Base-by-base conservation (phyloP, 2,888 invertebrate species). In the Sclerodermus sp. region DNA sequence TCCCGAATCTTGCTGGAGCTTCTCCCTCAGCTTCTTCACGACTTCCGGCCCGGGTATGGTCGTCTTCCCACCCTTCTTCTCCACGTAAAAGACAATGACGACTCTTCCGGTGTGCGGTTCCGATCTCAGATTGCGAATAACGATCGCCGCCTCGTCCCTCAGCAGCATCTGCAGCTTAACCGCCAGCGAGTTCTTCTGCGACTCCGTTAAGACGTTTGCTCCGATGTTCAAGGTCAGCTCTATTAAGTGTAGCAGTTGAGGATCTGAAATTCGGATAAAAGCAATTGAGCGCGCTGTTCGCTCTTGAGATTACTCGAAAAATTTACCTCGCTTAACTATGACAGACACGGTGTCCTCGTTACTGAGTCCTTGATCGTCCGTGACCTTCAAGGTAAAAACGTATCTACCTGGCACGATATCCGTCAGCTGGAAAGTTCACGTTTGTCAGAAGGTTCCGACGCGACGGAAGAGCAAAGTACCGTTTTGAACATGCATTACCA, bases 371-470 rank as follows among this genome's bases (percentile, higher is more conserved):
- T 96, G 94, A 60, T 91, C 91, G 76, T 96, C 96, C 36, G 84
- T 88, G 1, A 96, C 95, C n/a, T 89, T 90, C 49, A 96, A 80
- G 68, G 88, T 89, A 72, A 95, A 96, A 1, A 93, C 86, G 74
- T 96, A 96, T 58, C 89, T 85, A 0, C 96, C 96, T 2, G 90
- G 86, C 42, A 92, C 89, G 46, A 95, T 83, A 75, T 93, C 89
- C n/a, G 90, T 87, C 30, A 93, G 77, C 89, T 89, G 70, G 13
- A 75, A 62, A n/a, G n/a, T n/a, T n/a, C n/a, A n/a, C n/a, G n/a
- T n/a, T n/a, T n/a, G n/a, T n/a, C n/a, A 41, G 15, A 45, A 40
- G 16, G 13, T 51, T 30, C n/a, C n/a, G n/a, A n/a, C n/a, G n/a
- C n/a, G n/a, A n/a, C n/a, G n/a, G n/a, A n/a, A n/a, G n/a, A n/a